Evolutionary conservation across 2,113 vertebrate species (phyloP).

Genomic region (Numida meleagris): DNA sequence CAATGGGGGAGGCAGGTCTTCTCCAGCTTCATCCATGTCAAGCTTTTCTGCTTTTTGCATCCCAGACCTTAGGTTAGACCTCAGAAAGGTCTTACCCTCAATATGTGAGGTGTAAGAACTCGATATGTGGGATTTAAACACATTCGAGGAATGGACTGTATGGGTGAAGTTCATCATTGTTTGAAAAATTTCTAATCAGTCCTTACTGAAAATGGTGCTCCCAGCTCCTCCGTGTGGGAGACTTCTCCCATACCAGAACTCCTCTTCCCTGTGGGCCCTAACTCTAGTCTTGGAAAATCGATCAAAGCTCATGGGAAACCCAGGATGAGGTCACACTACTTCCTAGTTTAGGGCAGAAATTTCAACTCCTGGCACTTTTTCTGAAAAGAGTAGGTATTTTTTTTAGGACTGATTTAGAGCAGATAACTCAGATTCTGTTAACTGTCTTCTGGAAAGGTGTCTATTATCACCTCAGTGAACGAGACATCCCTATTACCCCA

Average conservation of each 20-base stretch:
- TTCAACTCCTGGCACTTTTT: background rate
- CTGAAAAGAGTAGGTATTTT: background rate
- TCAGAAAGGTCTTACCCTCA: background rate
- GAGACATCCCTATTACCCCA: rapidly evolving
- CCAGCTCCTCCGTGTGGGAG: background rate
- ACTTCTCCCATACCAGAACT: background rate
- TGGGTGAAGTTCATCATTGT: background rate
- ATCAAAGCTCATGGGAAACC: background rate
- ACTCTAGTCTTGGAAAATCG: background rate
- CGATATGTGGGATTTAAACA: rapidly evolving
- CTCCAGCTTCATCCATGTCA: rapidly evolving
- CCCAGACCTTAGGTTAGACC: background rate
- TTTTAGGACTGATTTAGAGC: background rate
- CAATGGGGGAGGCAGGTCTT: background rate
- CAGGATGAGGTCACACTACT: background rate
- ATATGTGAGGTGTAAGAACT: background rate
- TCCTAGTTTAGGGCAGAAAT: background rate
- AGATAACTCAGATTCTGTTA: rapidly evolving
- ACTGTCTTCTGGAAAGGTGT: background rate
- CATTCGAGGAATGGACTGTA: background rate
- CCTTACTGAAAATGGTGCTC: background rate
- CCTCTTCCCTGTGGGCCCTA: background rate
- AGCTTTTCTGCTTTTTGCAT: background rate
- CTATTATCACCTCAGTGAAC: background rate
- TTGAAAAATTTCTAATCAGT: background rate